A percentile compares a stretch with the other conserved stretches of the same genome.
Evolutionary conservation across 2,888 invertebrate genomes (phyloP).

Genomic region (Melieria crassipennis): DNA sequence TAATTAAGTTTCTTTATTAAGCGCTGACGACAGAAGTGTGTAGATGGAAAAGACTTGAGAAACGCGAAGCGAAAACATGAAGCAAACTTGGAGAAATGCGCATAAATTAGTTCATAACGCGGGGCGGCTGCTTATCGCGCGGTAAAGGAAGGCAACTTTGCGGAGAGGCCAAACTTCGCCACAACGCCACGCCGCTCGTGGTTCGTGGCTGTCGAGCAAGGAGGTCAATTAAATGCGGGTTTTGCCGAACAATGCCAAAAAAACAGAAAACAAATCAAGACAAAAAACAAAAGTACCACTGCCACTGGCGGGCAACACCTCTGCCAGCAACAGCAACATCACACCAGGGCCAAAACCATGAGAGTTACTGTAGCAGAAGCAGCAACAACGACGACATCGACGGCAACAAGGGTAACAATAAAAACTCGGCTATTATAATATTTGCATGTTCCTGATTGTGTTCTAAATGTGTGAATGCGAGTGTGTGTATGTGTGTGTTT

Average conservation of each 20-base stretch:
- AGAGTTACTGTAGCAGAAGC: not conserved
- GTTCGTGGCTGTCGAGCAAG: slow-evolving; percentile 31
- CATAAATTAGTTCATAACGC: slow-evolving; percentile 41
- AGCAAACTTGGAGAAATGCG: slow-evolving; percentile 27
- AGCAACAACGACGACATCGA: too few species aligned
- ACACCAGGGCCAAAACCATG: not conserved
- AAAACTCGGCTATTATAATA: too few species aligned
- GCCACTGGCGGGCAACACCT: not conserved
- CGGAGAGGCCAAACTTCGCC: too few species aligned
- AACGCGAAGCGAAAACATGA: too few species aligned
- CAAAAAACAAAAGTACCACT: too few species aligned
- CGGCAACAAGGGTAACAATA: too few species aligned
- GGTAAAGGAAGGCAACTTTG: not conserved
- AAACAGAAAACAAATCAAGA: not conserved
- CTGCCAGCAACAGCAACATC: not conserved
- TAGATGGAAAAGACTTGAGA: too few species aligned
- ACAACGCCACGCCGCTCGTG: too few species aligned
- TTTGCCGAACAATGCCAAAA: slow-evolving; percentile 31
- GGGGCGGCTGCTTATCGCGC: slow-evolving; percentile 25
- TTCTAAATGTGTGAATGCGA: not conserved
- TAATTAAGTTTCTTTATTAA: slow-evolving; percentile 18
- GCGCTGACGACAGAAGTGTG: not conserved
- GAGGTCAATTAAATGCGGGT: slow-evolving; percentile 44
- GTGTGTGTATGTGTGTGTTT: not conserved
- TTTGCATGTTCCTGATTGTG: too few species aligned